Conservation (phyloP, 2,113 vertebrate species). For the Oostethus manadensis region DNA sequence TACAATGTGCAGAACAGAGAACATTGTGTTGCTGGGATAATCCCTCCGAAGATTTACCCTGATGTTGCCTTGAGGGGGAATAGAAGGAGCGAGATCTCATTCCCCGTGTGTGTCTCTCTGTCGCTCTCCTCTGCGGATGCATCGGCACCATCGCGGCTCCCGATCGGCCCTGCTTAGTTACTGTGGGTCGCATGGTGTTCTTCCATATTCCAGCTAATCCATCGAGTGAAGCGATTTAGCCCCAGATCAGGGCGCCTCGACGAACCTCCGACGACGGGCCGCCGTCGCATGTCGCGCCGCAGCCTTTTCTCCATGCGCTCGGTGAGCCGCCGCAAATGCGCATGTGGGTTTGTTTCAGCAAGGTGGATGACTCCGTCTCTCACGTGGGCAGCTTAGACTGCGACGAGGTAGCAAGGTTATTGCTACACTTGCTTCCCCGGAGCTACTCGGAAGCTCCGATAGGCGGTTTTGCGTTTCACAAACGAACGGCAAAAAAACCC, state of each 20-base stretch:
- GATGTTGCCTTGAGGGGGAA: slow-evolving; percentile 67
- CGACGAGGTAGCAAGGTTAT: slow-evolving; percentile 20
- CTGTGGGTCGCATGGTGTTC: slow-evolving; percentile 59
- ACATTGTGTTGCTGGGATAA: slow-evolving; percentile 74
- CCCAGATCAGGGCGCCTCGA: slow-evolving; percentile 64
- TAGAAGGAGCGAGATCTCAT: slow-evolving; percentile 56
- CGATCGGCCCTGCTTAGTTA: slow-evolving; percentile 65
- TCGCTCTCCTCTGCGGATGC: slow-evolving; percentile 48
- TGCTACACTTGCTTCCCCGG: slow-evolving; percentile 29
- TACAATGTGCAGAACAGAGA: slow-evolving; percentile 71
- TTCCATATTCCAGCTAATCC: slow-evolving; percentile 75
- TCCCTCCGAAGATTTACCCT: slow-evolving; percentile 72
- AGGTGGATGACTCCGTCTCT: slow-evolving; percentile 31
- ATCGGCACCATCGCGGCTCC: slow-evolving; percentile 59
- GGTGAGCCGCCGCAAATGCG: slow-evolving; percentile 2
- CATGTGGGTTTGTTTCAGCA: slow-evolving; percentile 34
- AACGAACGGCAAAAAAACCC: slow-evolving; percentile 14
- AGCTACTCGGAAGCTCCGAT: slow-evolving; percentile 20
- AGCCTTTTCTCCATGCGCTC: slow-evolving; percentile 41
- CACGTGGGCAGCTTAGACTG: slow-evolving; percentile 35
- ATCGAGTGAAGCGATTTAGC: slow-evolving; percentile 70
- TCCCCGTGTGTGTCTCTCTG: slow-evolving; percentile 47
- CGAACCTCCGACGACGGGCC: slow-evolving; percentile 55
- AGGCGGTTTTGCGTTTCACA: slow-evolving; percentile 24
- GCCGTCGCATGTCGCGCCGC: slow-evolving; percentile 43